Evolutionary conservation across 2,113 vertebrate species (phyloP).

Genomic region (Sarotherodon lohbergeri): DNA sequence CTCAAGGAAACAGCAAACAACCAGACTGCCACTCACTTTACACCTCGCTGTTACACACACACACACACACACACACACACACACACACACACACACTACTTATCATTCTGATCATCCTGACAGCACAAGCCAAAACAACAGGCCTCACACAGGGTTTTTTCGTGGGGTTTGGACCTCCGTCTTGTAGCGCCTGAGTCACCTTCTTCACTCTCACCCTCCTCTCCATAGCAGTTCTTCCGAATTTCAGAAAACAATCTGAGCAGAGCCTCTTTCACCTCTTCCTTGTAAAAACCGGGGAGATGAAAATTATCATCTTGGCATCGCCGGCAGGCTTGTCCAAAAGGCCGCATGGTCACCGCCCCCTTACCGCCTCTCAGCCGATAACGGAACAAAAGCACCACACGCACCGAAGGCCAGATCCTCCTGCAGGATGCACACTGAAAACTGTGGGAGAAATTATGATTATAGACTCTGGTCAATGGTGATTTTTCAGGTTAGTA

Average conservation of each 20-base stretch:
- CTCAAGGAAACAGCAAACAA: neutral
- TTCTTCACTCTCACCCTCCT: neutral
- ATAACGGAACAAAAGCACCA: constrained; percentile 51
- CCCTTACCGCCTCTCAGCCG: constrained; percentile 22
- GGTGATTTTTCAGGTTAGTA: neutral
- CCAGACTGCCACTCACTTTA: neutral
- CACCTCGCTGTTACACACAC: neutral
- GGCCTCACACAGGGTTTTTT: neutral
- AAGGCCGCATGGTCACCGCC: constrained; percentile 51
- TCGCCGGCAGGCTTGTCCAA: constrained; percentile 39
- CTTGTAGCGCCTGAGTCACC: neutral
- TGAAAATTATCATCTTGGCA: neutral
- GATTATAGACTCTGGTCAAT: neutral
- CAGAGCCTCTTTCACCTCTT: neutral
- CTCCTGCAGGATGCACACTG: constrained; percentile 20
- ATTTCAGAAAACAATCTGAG: constrained; percentile 36
- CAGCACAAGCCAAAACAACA: neutral
- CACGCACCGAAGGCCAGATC: constrained; percentile 37
- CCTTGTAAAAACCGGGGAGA: constrained; percentile 18
- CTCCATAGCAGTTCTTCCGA: constrained; percentile 49
- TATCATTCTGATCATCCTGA: neutral
- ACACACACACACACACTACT: neutral
- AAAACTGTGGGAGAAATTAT: constrained; percentile 29
- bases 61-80: no score
- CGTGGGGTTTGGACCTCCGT: neutral